Base-by-base conservation (phyloP, 1,140 invertebrate species). In the Trichonephila inaurata region DNA sequence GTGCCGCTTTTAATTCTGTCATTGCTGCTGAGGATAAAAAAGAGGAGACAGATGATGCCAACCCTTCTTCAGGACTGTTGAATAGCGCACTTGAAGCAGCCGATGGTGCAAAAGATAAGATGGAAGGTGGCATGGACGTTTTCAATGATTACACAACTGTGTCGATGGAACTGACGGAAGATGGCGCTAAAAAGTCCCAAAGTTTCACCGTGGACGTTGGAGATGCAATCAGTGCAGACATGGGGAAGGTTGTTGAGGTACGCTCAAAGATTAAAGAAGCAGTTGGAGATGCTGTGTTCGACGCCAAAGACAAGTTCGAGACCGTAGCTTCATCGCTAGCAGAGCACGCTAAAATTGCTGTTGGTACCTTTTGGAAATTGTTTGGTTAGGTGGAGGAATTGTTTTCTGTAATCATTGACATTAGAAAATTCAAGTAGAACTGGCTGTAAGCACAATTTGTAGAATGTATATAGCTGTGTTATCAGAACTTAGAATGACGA, bases 251-350 rank as follows among this genome's bases (percentile, higher is more conserved):
- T 1, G 3, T n/a, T 4, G 91, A 93, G 60, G 61, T 40, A 2
- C 85, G 91, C 5, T 64, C 60, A n/a, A 93, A 93, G n/a, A 77
- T 88, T 51, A 87, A 81, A 40, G 44, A 77, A 18, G 58, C 66
- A 2, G 12, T 93, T 14, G 60, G 66, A 6, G 58, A 81, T 21
- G 83, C 85, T n/a, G 40, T 62, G 10, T 1, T 21, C 21, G 88
- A 88, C 19, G 33, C 58, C 28, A 93, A 87, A 19, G 85, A 93
- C 1, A 83, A 93, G 19, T 33, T 93, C 6, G 91, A 93, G 77
- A 61, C 83, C 1, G 91, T 83, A 8, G 91, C 91, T 28, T 93
- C 91, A 5, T 81, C 88, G 33, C 18, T 93, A 16, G 58, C 91
- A 14, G 77, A 60, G 4, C 66, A 93, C 24, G 83, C 83, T 10